phyloP scores from a whole-genome alignment of 2,797 vertebrate species.

The Hippoglossus hippoglossus region DNA sequence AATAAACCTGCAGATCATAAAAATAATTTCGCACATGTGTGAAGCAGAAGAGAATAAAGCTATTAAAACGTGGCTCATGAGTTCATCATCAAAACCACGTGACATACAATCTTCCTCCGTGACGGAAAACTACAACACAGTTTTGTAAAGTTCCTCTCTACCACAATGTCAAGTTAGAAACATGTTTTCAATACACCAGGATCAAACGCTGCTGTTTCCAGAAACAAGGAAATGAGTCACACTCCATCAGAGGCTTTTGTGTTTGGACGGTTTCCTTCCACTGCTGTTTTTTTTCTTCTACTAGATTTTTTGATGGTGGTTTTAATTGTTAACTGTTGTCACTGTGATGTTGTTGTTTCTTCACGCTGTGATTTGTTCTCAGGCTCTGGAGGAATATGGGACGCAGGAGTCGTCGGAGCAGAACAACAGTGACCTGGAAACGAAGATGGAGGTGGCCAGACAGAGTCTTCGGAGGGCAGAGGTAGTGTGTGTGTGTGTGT shows the following conservation, averaged over 20 bases:
- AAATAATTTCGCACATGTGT: neutral
- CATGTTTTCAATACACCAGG: neutral
- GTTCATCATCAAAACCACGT: neutral
- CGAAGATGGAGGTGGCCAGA: conserved; percentile 91
- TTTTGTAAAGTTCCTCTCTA: too few species aligned
- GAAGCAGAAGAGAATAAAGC: neutral
- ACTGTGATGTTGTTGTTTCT: too few species aligned
- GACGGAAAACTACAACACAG: too few species aligned
- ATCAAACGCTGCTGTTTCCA: conserved; percentile 12
- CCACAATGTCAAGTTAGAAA: too few species aligned
- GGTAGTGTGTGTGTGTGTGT: conserved; percentile 74
- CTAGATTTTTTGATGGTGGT: neutral
- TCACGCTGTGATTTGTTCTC: conserved; percentile 12
- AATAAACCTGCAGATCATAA: conserved; percentile 35
- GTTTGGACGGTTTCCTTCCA: conserved; percentile 1
- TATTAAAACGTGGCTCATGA: neutral
- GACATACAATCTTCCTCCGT: too few species aligned
- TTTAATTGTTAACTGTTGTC: neutral
- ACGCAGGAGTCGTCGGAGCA: conserved; percentile 87
- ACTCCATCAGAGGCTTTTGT: neutral
- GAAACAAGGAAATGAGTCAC: conserved; percentile 48
- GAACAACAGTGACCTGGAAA: conserved; percentile 88
- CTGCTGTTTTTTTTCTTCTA: neutral
- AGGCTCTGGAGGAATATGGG: conserved; percentile 90
- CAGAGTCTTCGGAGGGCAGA: conserved; percentile 94